These are phyloP conservation scores for Caenorhabditis brenneri DNA, from an alignment of 1,140 invertebrate genomes.

Conservation along the genomic window DNA sequence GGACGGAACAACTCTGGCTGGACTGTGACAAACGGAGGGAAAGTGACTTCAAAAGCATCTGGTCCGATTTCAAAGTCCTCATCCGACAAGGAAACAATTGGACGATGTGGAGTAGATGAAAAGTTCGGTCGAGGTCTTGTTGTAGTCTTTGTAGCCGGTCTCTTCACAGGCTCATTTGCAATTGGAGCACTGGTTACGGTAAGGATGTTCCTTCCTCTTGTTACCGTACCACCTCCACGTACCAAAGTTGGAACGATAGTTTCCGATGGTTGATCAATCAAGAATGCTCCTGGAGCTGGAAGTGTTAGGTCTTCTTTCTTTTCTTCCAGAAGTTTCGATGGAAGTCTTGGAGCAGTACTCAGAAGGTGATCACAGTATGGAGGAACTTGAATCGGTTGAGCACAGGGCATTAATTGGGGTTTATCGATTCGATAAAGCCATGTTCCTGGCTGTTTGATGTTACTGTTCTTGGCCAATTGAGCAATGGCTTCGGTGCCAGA, in stretches of 20 bases:
- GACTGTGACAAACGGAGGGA: slow-evolving; percentile 64
- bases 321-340: slow-evolving; percentile 1
- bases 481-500: slow-evolving; percentile 69
- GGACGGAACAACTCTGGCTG: slow-evolving; percentile 52
- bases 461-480: slow-evolving; percentile 67
- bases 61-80: slow-evolving; percentile 64
- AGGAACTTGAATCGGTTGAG: slow-evolving; percentile 7
- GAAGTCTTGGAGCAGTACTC: neutral
- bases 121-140: slow-evolving; percentile 42
- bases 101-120: slow-evolving; percentile 46
- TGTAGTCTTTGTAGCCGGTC: slow-evolving; percentile 17
- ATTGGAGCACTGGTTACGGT: slow-evolving; percentile 4
- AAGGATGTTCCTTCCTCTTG: neutral
- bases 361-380: neutral
- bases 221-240: neutral
- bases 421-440: slow-evolving; percentile 68
- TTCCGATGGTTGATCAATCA: slow-evolving; percentile 44
- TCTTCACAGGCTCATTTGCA: neutral
- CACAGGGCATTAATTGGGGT: neutral
- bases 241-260: slow-evolving; percentile 6
- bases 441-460: slow-evolving; percentile 63
- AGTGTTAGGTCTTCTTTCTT: slow-evolving; percentile 36
- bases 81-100: slow-evolving; percentile 55
- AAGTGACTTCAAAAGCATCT: slow-evolving; percentile 66
- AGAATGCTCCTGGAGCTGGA: slow-evolving; percentile 44